Base-by-base conservation (phyloP, 2,888 invertebrate genomes). In the Eupithecia insigniata region DNA sequence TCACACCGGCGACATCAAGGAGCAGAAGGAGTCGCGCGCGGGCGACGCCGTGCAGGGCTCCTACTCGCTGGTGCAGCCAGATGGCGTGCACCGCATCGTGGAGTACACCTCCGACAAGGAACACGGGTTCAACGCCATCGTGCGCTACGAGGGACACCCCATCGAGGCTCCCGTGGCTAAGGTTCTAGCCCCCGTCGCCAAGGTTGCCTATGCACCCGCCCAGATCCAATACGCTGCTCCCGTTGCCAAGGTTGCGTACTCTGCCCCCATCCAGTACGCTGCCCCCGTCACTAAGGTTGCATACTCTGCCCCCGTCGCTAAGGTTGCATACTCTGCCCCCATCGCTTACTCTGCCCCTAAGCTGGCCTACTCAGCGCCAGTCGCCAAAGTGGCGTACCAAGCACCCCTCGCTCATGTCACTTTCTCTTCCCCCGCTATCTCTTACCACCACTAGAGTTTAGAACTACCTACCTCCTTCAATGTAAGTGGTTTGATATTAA, bases 51-150 rank as follows among this genome's bases (percentile, higher is more conserved):
- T 94, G 55, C 92, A 92, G 70, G 94, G 94, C 76, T 92, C 89
- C 39, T 94, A 94, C 88, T 92, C 94, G 10, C 88, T 94, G 32
- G 84, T 94, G 64, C 94, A 94, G 75, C 93, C 93, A 74, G 94
- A 94, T 67, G 94, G 94, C 0, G 87, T 90, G 65, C 88, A 84
- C 79, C 92, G 94, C 78, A 89, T 93, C 74, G 94, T 94, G 8
- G 92, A 93, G 73, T 94, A 94, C 88, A 89, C 91, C 81, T 83
- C 93, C 30, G 93, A 93, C 83, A 86, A 88, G 69, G 88, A 83
- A 73, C 81, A 90, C 82, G 94, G 94, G 62, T 94, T 94, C 88
- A 93, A 92, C 85, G 94, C 94, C 39, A 83, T 85, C 72, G 94
- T 94, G 26, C 90, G 90, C 66, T 92, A 93, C 81, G 93, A 94